These are phyloP conservation scores for Nothocercus nigrocapillus DNA, from an alignment of 2,113 vertebrate genomes.

Conservation along the genomic window DNA sequence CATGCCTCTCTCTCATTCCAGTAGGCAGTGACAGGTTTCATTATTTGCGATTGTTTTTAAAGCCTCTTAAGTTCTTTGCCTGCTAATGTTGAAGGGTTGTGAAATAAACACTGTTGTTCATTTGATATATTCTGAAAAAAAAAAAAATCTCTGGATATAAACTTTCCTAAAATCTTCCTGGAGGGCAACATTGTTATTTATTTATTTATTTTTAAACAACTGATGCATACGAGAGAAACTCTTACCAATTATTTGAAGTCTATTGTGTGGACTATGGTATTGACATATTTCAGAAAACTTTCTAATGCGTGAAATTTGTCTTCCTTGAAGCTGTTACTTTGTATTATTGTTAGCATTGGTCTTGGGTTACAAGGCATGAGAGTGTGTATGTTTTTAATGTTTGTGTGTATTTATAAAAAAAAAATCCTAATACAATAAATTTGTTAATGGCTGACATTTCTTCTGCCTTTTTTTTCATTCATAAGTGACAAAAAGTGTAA, in stretches of 20 bases:
- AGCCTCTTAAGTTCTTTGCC: neutral
- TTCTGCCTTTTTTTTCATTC: neutral
- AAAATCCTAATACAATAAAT: too few species aligned
- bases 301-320: neutral
- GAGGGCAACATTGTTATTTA: neutral
- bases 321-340: neutral
- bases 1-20: fast-evolving
- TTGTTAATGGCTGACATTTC: neutral
- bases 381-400: neutral
- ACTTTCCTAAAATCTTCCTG: neutral
- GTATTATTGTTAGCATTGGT: neutral
- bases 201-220: neutral
- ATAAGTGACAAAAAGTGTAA: neutral
- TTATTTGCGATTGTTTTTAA: neutral
- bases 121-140: neutral
- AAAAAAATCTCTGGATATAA: neutral
- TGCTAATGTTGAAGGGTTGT: neutral
- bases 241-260: neutral
- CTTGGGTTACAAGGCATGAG: neutral
- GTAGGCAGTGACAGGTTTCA: neutral
- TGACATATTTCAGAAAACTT: neutral
- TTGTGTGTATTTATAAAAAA: neutral
- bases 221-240: neutral
- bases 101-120: neutral
- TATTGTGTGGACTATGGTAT: neutral